Evolutionary conservation across 2,888 invertebrate genomes (phyloP), one percentile per base, ranked within the genome.

Genomic region (Cosmorhoe ocellata): DNA sequence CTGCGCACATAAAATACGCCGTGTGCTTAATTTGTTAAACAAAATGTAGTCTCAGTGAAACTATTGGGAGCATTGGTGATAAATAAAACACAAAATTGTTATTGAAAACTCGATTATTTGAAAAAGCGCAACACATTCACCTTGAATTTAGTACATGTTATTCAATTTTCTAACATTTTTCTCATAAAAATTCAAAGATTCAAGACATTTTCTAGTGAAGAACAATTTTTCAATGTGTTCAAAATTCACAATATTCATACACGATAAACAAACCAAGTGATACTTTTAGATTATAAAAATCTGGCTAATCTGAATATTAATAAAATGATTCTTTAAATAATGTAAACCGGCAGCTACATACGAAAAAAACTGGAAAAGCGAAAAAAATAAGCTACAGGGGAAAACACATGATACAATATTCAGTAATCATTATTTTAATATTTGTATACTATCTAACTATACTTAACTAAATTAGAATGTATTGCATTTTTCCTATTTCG

Each of bases 71-170:
- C n/a, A n/a, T n/a, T 1, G 22, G 13, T 27, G 36, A 13, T n/a
- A 78, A 86, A 84, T 82, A 79, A 84, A 86, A 88, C 79, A 75
- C 77, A 67, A 27, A 47, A 39, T 10, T 76, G 82, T 87, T 86
- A 84, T 79, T 80, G 80, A 85, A 85, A 84, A 82, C 75, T 79
- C 85, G 87, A 88, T 88, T 88, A 88, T 87, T 85, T 77, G 79
- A 81, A 84, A 74, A 86, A 87, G 84, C 83, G 80, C 79, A 81
- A 85, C 80, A 83, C 83, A 81, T 83, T 70, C 72, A 76, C 69
- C 71, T 72, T 47, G 55, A 61, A 56, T 63, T 63, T 57, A 58
- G 43, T 60, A 58, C 46, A 51, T 53, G 48, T 57, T 47, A 40
- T 55, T 41, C 4, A 14, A 45, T 34, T 30, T 53, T 56, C n/a